Conservation (phyloP, 2,797 vertebrate genomes). For the Myotis findleyi region DNA sequence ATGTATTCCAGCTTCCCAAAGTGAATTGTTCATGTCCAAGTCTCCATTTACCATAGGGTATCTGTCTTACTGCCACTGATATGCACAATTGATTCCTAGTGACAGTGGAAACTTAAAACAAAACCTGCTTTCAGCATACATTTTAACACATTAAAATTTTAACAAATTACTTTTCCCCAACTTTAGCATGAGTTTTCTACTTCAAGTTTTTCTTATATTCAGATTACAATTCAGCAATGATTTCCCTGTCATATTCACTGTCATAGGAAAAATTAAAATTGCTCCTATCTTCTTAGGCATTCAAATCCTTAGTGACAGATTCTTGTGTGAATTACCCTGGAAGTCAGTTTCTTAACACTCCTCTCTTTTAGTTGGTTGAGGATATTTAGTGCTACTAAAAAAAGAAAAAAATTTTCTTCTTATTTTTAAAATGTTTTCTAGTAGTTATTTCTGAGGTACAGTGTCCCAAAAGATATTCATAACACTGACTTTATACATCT, state of each 20-base stretch:
- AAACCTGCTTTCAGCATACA: background rate
- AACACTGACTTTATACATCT: background rate
- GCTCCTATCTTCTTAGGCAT: background rate
- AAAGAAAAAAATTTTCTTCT: background rate
- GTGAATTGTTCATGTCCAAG: background rate
- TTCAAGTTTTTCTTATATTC: conserved; percentile 52
- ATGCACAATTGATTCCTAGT: background rate
- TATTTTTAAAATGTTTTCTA: background rate
- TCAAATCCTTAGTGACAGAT: conserved; percentile 58
- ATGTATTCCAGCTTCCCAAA: background rate
- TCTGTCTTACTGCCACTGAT: background rate
- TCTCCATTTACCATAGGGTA: background rate
- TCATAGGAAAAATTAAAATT: conserved; percentile 62
- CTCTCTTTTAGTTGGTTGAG: background rate
- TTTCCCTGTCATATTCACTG: conserved; percentile 52
- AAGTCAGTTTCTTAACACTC: background rate
- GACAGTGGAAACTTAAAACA: background rate
- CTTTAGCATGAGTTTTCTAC: background rate
- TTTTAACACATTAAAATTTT: conserved; percentile 43
- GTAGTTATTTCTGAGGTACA: conserved; percentile 13
- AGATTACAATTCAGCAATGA: conserved; percentile 55
- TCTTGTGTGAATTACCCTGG: conserved; percentile 28
- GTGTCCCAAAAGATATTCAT: background rate
- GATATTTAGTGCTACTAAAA: background rate
- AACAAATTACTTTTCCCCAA: conserved; percentile 45